phyloP scores from a whole-genome alignment of 2,888 invertebrate species.

The Temnothorax rugatulus region DNA sequence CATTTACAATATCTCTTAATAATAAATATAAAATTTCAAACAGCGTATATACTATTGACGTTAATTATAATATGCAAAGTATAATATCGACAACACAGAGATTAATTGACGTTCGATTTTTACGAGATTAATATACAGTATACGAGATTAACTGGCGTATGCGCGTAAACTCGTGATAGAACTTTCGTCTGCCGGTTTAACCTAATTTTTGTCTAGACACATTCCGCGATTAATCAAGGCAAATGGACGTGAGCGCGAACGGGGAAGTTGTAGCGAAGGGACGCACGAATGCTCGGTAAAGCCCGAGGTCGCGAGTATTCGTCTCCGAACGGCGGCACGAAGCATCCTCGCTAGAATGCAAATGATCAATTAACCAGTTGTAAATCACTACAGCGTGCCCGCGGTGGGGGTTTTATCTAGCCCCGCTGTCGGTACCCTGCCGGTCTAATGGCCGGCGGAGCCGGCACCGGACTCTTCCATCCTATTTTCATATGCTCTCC shows the following conservation, averaged over 20 bases:
- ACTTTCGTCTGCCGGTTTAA: slow-evolving; percentile 36
- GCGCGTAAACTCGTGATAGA: slow-evolving; percentile 20
- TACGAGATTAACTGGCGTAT: slow-evolving; percentile 22
- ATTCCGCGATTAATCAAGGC: slow-evolving; percentile 53
- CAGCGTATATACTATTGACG: neutral
- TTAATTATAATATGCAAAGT: neutral
- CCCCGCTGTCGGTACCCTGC: slow-evolving; percentile 56
- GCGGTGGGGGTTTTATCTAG: slow-evolving; percentile 75
- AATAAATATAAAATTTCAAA: neutral
- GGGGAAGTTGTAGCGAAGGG: slow-evolving; percentile 15
- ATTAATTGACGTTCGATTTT: slow-evolving; percentile 5
- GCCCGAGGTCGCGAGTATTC: slow-evolving; percentile 56
- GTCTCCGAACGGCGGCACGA: slow-evolving; percentile 45
- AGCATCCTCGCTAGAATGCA: slow-evolving; percentile 78
- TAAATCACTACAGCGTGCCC: slow-evolving; percentile 80
- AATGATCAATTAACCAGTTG: slow-evolving; percentile 84
- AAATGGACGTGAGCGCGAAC: slow-evolving; percentile 41
- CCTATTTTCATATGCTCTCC: slow-evolving; percentile 62
- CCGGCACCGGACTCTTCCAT: slow-evolving; percentile 65
- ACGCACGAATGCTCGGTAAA: slow-evolving; percentile 58
- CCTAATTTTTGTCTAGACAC: slow-evolving; percentile 57
- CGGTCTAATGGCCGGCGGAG: slow-evolving; percentile 62
- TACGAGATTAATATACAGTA: neutral
- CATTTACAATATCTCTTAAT: neutral
- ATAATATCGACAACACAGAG: neutral